Conservation (phyloP, 2,797 vertebrate genomes). For the Acanthopagrus latus region DNA sequence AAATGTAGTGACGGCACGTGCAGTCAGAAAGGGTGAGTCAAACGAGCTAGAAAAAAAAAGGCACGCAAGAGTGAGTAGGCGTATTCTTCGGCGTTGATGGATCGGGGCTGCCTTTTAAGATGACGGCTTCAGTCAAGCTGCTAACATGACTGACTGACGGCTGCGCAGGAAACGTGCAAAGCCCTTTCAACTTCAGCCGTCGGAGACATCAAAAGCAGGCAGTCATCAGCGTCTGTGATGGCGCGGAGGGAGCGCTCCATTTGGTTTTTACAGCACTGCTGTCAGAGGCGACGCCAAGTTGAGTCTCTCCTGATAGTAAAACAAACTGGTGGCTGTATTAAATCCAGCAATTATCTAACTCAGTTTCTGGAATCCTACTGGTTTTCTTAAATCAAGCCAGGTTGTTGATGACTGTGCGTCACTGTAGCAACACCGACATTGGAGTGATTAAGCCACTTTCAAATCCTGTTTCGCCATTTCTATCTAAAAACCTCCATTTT, state of each 20-base stretch:
- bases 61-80: conserved; percentile 15
- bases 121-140: conserved; percentile 59
- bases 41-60: conserved; percentile 36
- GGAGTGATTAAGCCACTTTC: conserved; percentile 7
- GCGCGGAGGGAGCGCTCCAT: conserved; percentile 32
- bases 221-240: conserved; percentile 52
- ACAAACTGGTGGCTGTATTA: conserved; percentile 1
- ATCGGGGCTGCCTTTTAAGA: conserved; percentile 34
- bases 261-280: conserved; percentile 35
- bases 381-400: background rate
- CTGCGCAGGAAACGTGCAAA: conserved; percentile 57
- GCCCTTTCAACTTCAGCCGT: conserved; percentile 68
- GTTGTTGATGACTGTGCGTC: background rate
- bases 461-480: conserved; percentile 1
- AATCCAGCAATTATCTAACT: background rate
- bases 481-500: background rate
- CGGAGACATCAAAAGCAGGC: conserved; percentile 69
- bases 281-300: background rate
- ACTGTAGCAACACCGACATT: background rate
- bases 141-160: conserved; percentile 61
- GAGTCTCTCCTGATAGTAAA: background rate
- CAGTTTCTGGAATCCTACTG: background rate
- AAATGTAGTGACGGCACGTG: conserved; percentile 49
- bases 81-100: conserved; percentile 15
- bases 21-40: conserved; percentile 41